Evolutionary conservation across 2,113 vertebrate species (phyloP), one percentile per base, ranked within the genome.

Genomic region (Myotis yumanensis): DNA sequence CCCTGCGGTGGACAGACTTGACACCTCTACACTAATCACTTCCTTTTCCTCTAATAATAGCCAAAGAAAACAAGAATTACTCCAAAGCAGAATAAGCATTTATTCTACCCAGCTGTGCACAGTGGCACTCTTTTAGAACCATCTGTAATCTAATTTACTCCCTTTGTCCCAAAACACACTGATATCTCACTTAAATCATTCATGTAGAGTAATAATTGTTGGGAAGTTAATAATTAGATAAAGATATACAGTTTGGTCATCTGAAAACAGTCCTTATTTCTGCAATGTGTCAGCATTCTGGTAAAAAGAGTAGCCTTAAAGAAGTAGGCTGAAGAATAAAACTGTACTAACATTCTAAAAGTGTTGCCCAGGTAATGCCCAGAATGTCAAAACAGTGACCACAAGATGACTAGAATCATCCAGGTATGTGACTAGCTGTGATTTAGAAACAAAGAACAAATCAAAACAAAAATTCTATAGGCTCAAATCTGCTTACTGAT

Each of bases 191-290:
- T 83, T 69, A 89, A 89, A 62, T 30, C 73, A 86, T 64, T 59
- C 20, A 32, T 8, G 12, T 17, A 82, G 54, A 77, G 30, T 32
- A 92, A 7, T 52, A 91, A 89, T 7, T 83, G 25, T n/a, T 25
- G 16, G 40, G 54, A 90, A 66, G 69, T 75, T 93, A 91, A 86
- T 43, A 71, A 90, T 91, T 96, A 90, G 9, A 40, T 52, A 87
- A 62, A 73, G 57, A 64, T 59, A 82, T 16, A 87, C 18, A 64
- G 22, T 35, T 62, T n/a, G 83, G 32, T 89, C 32, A 86, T 83
- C 51, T 66, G 71, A 71, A 96, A 94, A 84, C 46, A 88, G 43
- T 40, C 57, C 52, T 8, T 73, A 77, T 66, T 94, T 89, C 59
- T 14, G 35, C 35, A 89, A 18, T 35, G 4, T 54, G 11, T 71